Evolutionary conservation across 2,888 invertebrate species (phyloP).

Genomic region (Lithophane ornitopus): DNA sequence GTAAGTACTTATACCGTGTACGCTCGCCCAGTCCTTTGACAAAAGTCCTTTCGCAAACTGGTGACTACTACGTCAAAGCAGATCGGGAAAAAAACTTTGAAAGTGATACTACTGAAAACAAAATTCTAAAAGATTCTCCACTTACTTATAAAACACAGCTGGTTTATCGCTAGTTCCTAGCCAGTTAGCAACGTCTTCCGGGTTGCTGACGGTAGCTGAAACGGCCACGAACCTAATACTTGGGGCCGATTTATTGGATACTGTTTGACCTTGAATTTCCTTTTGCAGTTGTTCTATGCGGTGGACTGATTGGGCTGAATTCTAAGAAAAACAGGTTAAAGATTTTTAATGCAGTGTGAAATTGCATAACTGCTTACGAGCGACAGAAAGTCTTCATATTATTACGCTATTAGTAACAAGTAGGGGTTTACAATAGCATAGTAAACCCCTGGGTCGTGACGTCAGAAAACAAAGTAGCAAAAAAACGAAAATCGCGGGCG

Average conservation of each 20-base stretch:
- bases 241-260: constrained; percentile 66
- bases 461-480: too few species aligned
- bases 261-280: constrained; percentile 71
- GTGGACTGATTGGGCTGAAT: constrained; percentile 82
- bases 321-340: constrained; percentile 64
- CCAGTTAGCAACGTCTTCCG: constrained; percentile 94
- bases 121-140: neutral
- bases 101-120: neutral
- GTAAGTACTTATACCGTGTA: neutral
- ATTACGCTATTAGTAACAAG: too few species aligned
- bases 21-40: neutral
- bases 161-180: constrained; percentile 88
- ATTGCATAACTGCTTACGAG: too few species aligned
- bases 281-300: constrained; percentile 82
- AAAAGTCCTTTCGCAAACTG: neutral
- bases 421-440: too few species aligned
- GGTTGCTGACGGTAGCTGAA: constrained; percentile 95
- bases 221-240: constrained; percentile 93
- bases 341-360: too few species aligned
- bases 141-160: constrained; percentile 89
- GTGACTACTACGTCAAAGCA: neutral
- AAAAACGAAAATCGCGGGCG: too few species aligned
- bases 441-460: too few species aligned
- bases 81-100: neutral
- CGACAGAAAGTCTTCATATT: too few species aligned